Percentiles rank a stretch among this genome's conserved stretches.
These are phyloP conservation scores for Drosophila tropicalis DNA, from an alignment of 1,140 invertebrate genomes.

Conservation along the genomic window DNA sequence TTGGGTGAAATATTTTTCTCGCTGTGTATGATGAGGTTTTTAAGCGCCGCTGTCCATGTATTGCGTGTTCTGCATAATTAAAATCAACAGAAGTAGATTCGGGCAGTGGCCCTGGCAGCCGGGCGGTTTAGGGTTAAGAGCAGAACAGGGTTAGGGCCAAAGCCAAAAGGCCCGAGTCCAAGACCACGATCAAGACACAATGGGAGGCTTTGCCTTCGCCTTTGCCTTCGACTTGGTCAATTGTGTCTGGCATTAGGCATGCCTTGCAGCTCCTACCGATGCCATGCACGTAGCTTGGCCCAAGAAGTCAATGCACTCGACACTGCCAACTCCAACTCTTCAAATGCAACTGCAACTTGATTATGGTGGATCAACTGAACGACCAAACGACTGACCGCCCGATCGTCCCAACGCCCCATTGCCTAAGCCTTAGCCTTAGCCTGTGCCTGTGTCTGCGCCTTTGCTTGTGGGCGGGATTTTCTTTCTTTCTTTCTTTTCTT, in stretches of 20 bases:
- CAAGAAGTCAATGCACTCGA: constrained; percentile 18
- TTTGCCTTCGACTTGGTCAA: constrained; percentile 10
- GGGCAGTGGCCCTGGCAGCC: neutral
- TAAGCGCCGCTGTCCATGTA: constrained; percentile 13
- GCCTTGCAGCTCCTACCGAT: constrained; percentile 17
- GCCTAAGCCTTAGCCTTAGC: too few relatives aligned
- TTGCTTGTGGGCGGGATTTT: constrained; percentile 9
- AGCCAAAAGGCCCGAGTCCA: neutral
- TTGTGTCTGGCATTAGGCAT: constrained; percentile 21
- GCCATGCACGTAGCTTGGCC: constrained; percentile 8
- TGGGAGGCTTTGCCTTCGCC: neutral
- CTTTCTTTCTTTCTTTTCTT: constrained; percentile 8
- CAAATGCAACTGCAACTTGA: constrained; percentile 12
- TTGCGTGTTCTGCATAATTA: constrained; percentile 62
- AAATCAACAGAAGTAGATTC: constrained; percentile 30
- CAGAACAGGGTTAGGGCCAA: constrained; percentile 21
- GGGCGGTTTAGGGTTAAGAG: constrained; percentile 2
- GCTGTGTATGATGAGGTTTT: constrained; percentile 25
- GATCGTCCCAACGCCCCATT: neutral
- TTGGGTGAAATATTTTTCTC: neutral
- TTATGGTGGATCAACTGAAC: constrained; percentile 6
- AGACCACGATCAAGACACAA: neutral
- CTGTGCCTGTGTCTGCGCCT: too few relatives aligned
- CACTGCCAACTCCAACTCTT: neutral
- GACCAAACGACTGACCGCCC: neutral